These are phyloP conservation scores for Rhyzopertha dominica DNA, from an alignment of 1,140 invertebrate species.

Conservation along the genomic window DNA sequence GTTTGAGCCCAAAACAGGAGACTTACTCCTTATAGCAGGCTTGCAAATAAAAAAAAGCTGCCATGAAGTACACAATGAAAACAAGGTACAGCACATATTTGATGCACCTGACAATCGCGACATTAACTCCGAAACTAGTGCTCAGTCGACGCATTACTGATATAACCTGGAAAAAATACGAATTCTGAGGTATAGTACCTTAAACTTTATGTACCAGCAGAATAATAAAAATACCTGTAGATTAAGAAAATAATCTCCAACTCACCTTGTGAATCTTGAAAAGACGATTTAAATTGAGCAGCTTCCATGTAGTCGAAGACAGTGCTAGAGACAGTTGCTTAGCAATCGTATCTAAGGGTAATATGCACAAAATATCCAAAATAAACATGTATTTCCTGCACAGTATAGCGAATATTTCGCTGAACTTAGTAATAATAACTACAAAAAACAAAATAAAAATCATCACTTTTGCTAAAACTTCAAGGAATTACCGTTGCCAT, in stretches of 20 bases:
- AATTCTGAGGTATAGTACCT: too few relatives aligned
- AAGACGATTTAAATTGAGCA: too few relatives aligned
- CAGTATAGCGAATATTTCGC: conserved; percentile 4
- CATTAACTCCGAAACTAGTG: conserved; percentile 20
- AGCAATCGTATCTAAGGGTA: conserved; percentile 6
- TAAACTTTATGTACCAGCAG: too few relatives aligned
- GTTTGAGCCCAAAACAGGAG: too few relatives aligned
- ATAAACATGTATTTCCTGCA: conserved; percentile 4
- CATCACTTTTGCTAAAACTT: too few relatives aligned
- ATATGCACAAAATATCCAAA: background rate
- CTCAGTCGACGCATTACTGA: conserved; percentile 2
- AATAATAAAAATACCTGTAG: too few relatives aligned
- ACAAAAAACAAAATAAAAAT: too few relatives aligned
- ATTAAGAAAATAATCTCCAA: too few relatives aligned
- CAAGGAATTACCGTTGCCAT: conserved; percentile 12
- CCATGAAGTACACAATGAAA: conserved; percentile 17
- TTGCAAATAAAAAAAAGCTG: conserved; percentile 16
- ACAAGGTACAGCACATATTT: conserved; percentile 23
- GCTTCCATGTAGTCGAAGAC: too few relatives aligned
- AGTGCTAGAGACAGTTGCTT: too few relatives aligned
- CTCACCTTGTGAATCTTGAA: conserved; percentile 8
- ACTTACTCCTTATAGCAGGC: conserved; percentile 15
- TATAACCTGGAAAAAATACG: too few relatives aligned
- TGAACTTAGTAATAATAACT: conserved; percentile 9
- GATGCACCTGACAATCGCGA: conserved; percentile 16